These are phyloP conservation scores for Chelonia mydas DNA, from an alignment of 2,797 vertebrate species.

Conservation along the genomic window DNA sequence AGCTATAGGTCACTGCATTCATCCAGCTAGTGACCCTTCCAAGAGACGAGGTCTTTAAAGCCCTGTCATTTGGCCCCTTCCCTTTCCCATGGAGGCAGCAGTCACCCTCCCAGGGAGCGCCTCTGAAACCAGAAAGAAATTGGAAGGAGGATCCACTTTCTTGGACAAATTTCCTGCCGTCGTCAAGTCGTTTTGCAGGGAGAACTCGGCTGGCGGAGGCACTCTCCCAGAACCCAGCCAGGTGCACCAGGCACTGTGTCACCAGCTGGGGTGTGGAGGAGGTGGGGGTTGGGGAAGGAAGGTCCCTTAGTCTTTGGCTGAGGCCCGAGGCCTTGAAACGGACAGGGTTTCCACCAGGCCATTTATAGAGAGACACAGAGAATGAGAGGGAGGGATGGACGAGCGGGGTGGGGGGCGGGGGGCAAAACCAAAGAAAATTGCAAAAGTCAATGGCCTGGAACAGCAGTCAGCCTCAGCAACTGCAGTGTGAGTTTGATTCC, in stretches of 20 bases:
- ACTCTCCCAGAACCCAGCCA: constrained; percentile 79
- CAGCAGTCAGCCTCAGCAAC: constrained; percentile 78
- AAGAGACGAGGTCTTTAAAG: neutral
- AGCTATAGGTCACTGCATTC: neutral
- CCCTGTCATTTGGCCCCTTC: neutral
- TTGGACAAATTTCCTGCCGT: constrained; percentile 72
- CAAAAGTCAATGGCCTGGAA: constrained; percentile 83
- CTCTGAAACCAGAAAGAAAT: constrained; percentile 42
- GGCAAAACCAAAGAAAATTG: constrained; percentile 83
- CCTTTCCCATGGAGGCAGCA: neutral
- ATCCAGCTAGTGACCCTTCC: constrained; percentile 1
- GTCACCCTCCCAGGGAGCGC: neutral
- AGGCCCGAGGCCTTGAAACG: constrained; percentile 24
- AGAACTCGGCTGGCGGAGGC: constrained; percentile 38
- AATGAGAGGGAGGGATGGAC: neutral
- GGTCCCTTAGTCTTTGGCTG: neutral
- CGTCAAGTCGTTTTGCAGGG: constrained; percentile 35
- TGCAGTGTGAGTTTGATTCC: constrained; percentile 87
- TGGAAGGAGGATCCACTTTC: constrained; percentile 56
- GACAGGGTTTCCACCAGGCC: constrained; percentile 25
- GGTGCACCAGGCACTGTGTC: constrained; percentile 26
- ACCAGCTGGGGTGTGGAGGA: neutral
- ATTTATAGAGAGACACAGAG: neutral
- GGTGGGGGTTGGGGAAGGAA: neutral
- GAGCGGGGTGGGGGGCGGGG: constrained; percentile 30